Evolutionary conservation across 2,888 invertebrate species (phyloP), one percentile per base, ranked within the genome.

Genomic region (Stenotaenia linearis): DNA sequence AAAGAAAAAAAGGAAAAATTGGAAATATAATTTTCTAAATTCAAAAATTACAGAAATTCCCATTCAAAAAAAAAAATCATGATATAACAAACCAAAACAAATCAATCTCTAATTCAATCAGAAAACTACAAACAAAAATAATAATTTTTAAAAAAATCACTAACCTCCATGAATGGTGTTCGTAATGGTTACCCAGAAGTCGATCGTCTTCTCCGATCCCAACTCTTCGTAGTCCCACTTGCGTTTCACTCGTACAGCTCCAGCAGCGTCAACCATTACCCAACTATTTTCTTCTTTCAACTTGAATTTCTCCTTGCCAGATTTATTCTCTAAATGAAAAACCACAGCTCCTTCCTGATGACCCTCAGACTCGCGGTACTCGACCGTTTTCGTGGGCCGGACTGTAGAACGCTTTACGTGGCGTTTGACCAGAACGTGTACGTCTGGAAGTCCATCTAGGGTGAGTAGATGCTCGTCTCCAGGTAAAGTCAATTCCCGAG

Each of bases 161-260:
- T 85, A 84, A 94, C 94, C 93, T 89, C 93, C 92, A 86, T 92
- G 92, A 88, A 94, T 94, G 82, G 93, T 91, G 87, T 96, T 96
- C 80, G 93, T 94, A 84, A 96, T 96, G 79, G 94, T 95, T 79
- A 96, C 96, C 96, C 96, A 96, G 87, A 96, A 96, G 87, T 96
- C 96, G 85, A 96, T 96, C 15, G 95, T 96, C 87, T 96, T 96
- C 88, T 96, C 96, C 1, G 95, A 94, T 30, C 96, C 96, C 76
- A 96, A 88, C 85, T 96, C 96, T 86, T 96, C 96, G 87, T 95
- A 96, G 90, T 96, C 96, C 96, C 96, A 96, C 91, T 95, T 95
- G 91, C 95, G 94, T 88, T 95, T 95, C 82, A 96, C 96, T 85
- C 93, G 91, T 84, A 96, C 95, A 80, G 94, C 93, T 83, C 96